Conservation (phyloP, 2,888 invertebrate species). For the Drosophila picticornis region DNA sequence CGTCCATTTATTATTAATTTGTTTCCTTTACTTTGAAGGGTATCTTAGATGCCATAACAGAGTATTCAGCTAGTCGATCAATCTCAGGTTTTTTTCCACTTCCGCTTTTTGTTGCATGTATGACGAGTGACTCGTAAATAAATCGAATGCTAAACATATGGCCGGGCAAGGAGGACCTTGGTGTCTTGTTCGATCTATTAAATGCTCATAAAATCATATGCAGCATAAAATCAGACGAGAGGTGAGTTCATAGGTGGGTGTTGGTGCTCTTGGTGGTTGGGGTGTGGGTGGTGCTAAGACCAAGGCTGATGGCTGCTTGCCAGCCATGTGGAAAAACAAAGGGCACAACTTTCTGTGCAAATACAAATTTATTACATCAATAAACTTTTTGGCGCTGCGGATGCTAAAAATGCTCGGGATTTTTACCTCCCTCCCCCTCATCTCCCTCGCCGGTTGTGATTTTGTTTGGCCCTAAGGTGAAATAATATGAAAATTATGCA, state of each 20-base stretch:
- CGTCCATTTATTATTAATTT: background rate
- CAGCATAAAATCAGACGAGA: conserved; percentile 38
- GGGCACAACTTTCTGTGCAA: conserved; percentile 66
- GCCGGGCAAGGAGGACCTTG: conserved; percentile 4
- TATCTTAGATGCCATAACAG: background rate
- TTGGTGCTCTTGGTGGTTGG: background rate
- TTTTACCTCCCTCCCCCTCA: background rate
- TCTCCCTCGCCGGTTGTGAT: background rate
- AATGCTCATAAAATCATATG: conserved; percentile 67
- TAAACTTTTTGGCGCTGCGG: conserved; percentile 59
- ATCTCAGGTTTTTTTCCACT: background rate
- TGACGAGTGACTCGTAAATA: conserved; percentile 43
- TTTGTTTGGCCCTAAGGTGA: conserved; percentile 71
- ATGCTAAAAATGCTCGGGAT: conserved; percentile 9
- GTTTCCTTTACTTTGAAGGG: background rate
- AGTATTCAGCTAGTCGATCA: background rate
- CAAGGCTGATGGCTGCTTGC: conserved; percentile 46
- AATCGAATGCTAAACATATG: conserved; percentile 51
- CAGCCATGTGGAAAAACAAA: conserved; percentile 73
- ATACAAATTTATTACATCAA: conserved; percentile 76
- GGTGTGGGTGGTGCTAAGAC: conserved; percentile 16
- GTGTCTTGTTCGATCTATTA: conserved; percentile 67
- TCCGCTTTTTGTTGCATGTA: conserved; percentile 15
- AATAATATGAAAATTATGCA: conserved; percentile 80
- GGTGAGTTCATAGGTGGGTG: conserved; percentile 13